Evolutionary conservation across 1,140 invertebrate genomes (phyloP).

Genomic region (Drosophila sulfurigaster): DNA sequence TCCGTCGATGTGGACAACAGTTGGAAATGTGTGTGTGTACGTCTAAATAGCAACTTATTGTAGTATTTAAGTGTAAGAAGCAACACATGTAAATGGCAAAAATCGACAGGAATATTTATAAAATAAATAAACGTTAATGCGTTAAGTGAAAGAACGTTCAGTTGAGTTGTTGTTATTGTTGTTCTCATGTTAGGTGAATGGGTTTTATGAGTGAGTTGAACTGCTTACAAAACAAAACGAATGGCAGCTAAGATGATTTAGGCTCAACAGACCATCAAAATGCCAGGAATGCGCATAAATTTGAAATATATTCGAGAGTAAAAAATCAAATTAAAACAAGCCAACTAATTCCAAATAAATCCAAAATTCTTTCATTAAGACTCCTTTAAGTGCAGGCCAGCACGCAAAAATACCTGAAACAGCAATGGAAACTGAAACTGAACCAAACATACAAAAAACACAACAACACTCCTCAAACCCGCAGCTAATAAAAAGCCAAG

Average conservation of each 20-base stretch:
- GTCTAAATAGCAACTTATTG: constrained; percentile 24
- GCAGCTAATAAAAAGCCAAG: constrained; percentile 73
- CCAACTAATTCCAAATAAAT: constrained; percentile 71
- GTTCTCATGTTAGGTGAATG: not conserved
- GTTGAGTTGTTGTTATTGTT: not conserved
- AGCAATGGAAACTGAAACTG: constrained; percentile 4
- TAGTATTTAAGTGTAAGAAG: constrained; percentile 45
- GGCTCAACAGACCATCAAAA: constrained; percentile 39
- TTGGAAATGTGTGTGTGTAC: not conserved
- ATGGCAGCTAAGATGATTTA: constrained; percentile 19
- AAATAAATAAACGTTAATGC: constrained; percentile 68
- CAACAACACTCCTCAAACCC: constrained; percentile 56
- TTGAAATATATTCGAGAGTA: constrained; percentile 58
- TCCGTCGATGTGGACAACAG: not conserved
- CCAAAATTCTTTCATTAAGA: constrained; percentile 70
- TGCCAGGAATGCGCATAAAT: constrained; percentile 59
- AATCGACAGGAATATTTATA: constrained; percentile 78
- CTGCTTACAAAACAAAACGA: constrained; percentile 48
- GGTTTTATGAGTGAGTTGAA: not conserved
- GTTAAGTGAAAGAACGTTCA: constrained; percentile 44
- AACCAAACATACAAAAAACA: constrained; percentile 43
- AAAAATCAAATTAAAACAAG: constrained; percentile 77
- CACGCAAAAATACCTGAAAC: constrained; percentile 66
- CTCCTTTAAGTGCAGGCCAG: constrained; percentile 67
- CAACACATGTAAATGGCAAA: constrained; percentile 70